Percentiles rank a stretch among this genome's conserved stretches.
phyloP scores from a whole-genome alignment of 2,113 vertebrate species.

The Peromyscus californicus region DNA sequence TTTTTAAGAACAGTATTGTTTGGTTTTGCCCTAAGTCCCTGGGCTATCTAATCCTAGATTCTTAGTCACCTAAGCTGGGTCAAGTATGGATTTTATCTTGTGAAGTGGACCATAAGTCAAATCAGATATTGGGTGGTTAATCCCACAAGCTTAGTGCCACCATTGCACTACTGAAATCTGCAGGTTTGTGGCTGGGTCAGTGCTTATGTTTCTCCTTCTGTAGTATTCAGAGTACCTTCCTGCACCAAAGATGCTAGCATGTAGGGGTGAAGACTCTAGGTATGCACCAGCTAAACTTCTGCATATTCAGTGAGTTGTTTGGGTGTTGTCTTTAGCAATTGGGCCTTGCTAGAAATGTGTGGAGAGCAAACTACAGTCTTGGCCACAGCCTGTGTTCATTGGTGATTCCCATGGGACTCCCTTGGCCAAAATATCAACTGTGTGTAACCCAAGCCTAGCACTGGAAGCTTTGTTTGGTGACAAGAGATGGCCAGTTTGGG shows the following conservation, averaged over 20 bases:
- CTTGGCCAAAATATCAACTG: neutral
- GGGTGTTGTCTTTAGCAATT: neutral
- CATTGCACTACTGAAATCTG: neutral
- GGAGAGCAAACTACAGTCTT: neutral
- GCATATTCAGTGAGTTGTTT: neutral
- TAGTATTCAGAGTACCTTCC: neutral
- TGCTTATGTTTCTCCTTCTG: neutral
- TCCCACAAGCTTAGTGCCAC: neutral
- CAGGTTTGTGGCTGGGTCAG: neutral
- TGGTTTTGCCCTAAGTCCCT: neutral
- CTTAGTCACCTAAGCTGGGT: neutral
- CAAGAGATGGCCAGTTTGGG: neutral
- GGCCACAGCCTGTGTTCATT: neutral
- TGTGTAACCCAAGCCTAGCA: neutral
- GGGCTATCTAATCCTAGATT: neutral
- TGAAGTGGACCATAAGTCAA: neutral
- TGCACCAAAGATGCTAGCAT: neutral
- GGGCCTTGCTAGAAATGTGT: neutral
- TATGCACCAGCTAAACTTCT: neutral
- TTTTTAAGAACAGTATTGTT: neutral
- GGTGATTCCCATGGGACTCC: neutral
- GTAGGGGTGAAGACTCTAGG: neutral
- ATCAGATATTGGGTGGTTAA: neutral
- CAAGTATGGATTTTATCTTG: neutral
- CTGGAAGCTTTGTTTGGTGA: neutral